Evolutionary conservation across 2,797 vertebrate species (phyloP).

Genomic region (Parambassis ranga): DNA sequence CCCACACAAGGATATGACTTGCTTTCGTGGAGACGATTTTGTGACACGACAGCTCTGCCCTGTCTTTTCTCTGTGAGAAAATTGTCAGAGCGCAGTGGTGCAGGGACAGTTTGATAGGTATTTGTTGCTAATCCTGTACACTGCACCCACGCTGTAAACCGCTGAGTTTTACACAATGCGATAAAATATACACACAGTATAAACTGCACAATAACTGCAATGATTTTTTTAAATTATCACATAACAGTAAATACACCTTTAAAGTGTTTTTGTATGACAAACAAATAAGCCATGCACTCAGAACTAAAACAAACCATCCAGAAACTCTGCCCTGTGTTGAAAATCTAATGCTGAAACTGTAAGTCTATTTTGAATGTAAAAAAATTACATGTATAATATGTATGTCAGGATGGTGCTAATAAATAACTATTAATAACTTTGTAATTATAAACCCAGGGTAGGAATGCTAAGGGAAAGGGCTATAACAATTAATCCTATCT

Average conservation of each 20-base stretch:
- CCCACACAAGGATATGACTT: constrained; percentile 43
- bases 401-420: no score
- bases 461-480: no score
- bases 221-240: not conserved
- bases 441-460: no score
- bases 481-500: no score
- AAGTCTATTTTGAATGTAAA: not conserved
- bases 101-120: constrained; percentile 26
- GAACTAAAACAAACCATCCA: not conserved
- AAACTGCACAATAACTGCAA: not conserved
- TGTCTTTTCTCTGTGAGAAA: constrained; percentile 15
- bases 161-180: not conserved
- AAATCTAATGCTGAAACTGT: not conserved
- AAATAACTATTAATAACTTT: no score
- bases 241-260: no score
- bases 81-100: constrained; percentile 29
- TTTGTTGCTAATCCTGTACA: constrained; percentile 33
- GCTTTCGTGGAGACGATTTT: constrained; percentile 22
- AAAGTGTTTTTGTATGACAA: no score
- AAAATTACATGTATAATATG: no score
- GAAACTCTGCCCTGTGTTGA: not conserved
- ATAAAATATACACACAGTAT: constrained; percentile 12
- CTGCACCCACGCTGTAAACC: constrained; percentile 24
- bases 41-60: constrained; percentile 29
- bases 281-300: no score